A percentile compares a stretch with the other conserved stretches of the same genome.
Evolutionary conservation across 2,888 invertebrate genomes (phyloP).

Genomic region (Drepana falcataria): DNA sequence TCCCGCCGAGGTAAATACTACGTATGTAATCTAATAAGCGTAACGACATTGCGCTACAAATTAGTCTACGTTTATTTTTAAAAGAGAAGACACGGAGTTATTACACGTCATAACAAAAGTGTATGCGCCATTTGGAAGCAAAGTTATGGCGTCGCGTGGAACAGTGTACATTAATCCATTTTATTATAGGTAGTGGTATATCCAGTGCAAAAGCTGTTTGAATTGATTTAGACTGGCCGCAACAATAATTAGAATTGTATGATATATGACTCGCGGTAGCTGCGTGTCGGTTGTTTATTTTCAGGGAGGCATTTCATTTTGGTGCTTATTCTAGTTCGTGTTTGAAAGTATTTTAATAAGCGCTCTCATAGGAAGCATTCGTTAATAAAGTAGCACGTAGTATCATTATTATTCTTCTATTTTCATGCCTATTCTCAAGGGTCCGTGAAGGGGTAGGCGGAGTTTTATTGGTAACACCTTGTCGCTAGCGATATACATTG

Average conservation of each 20-base stretch:
- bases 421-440: conserved; percentile 3
- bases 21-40: conserved; percentile 54
- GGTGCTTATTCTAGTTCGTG: conserved; percentile 7
- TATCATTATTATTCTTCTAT: conserved; percentile 17
- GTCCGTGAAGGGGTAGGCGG: too few species aligned
- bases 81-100: conserved; percentile 40
- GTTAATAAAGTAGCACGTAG: conserved; percentile 10
- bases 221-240: conserved; percentile 63
- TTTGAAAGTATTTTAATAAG: neutral
- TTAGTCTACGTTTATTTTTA: conserved; percentile 30
- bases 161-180: conserved; percentile 45
- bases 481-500: too few species aligned
- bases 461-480: too few species aligned
- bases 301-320: conserved; percentile 9
- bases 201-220: conserved; percentile 37
- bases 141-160: conserved; percentile 53
- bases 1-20: conserved; percentile 52
- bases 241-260: conserved; percentile 60
- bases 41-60: conserved; percentile 27
- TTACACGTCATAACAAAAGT: conserved; percentile 49
- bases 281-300: conserved; percentile 2
- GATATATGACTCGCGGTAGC: conserved; percentile 32
- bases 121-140: conserved; percentile 54
- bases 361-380: conserved; percentile 2
- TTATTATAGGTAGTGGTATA: conserved; percentile 56